Evolutionary conservation across 2,113 vertebrate genomes (phyloP), one percentile per base, ranked within the genome.

Genomic region (Cyphomyrus plagiostoma): DNA sequence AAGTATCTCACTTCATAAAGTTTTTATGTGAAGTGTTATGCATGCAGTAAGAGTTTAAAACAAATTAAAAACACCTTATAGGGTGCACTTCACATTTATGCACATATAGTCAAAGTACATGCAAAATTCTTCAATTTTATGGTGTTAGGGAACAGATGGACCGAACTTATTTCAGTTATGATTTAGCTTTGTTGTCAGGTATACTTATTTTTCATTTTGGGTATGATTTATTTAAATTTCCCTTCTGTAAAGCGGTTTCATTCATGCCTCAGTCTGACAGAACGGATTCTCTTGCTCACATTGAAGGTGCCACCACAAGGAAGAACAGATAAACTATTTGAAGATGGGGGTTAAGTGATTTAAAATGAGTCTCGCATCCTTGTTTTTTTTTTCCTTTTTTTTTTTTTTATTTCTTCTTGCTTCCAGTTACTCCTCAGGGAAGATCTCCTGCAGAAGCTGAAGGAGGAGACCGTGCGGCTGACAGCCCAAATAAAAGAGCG

Each of bases 401-500:
- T 30, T 39, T 77, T 74, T 70, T 3, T 70, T 30, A 70, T 13
- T 70, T 70, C 62, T 30, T 70, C 62, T 82, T 94, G 89, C 88
- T 26, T 39, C 87, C 90, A 94, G 86, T 89, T 94, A 88, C 91
- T 93, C 90, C 91, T 89, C 82, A 92, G 88, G 89, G 90, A 94
- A 88, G 93, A 91, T 84, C 82, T 90, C 91, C 89, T 93, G 87
- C 21, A 94, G 93, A 93, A 93, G 89, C 91, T 94, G 84, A 86
- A 91, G 82, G 90, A 92, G 91, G 93, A 95, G 90, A 89, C 53
- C 88, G 90, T 82, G 80, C 83, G 92, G 77, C 93, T 95, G 89
- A 93, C 92, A 89, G 92, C 91, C 89, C 90, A 93, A 95, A 93
- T 91, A 89, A 94, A 94, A 91, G 89, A 94, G 89, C 85, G 53